These are phyloP conservation scores for Trachymyrmex septentrionalis DNA, from an alignment of 1,140 invertebrate genomes.

Conservation along the genomic window DNA sequence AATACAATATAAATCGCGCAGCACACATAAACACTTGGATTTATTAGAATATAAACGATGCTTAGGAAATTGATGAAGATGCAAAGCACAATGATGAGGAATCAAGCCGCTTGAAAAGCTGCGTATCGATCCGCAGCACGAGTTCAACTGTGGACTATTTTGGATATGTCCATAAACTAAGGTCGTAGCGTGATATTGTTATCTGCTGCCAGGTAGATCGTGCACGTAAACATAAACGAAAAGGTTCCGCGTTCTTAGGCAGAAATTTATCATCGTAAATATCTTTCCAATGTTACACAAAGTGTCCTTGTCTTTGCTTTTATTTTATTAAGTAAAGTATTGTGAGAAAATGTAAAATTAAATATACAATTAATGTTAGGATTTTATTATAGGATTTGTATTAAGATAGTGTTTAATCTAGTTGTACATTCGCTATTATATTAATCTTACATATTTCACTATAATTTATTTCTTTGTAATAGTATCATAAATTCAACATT, in stretches of 20 bases:
- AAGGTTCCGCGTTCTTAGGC: not conserved
- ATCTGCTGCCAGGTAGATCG: not conserved
- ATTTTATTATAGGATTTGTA: not conserved
- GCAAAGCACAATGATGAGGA: not conserved
- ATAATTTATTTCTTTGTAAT: too few relatives aligned
- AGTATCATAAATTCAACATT: too few relatives aligned
- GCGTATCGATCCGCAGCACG: constrained; percentile 19
- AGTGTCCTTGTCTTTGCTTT: not conserved
- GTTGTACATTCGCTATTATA: not conserved
- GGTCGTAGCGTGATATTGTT: constrained; percentile 21
- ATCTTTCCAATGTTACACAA: constrained; percentile 19
- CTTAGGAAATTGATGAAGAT: constrained; percentile 25
- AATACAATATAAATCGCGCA: not conserved
- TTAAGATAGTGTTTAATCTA: not conserved
- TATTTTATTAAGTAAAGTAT: not conserved
- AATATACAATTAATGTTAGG: not conserved
- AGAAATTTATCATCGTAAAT: constrained; percentile 39
- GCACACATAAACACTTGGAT: constrained; percentile 13
- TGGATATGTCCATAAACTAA: not conserved
- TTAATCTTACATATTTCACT: not conserved
- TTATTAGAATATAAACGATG: not conserved
- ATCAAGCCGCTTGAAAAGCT: constrained; percentile 23
- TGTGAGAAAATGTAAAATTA: not conserved
- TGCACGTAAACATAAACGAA: constrained; percentile 44
- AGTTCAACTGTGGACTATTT: constrained; percentile 21